Evolutionary conservation across 1,140 invertebrate genomes (phyloP), one percentile per base, ranked within the genome.

Genomic region (Leptinotarsa undecemlineata): DNA sequence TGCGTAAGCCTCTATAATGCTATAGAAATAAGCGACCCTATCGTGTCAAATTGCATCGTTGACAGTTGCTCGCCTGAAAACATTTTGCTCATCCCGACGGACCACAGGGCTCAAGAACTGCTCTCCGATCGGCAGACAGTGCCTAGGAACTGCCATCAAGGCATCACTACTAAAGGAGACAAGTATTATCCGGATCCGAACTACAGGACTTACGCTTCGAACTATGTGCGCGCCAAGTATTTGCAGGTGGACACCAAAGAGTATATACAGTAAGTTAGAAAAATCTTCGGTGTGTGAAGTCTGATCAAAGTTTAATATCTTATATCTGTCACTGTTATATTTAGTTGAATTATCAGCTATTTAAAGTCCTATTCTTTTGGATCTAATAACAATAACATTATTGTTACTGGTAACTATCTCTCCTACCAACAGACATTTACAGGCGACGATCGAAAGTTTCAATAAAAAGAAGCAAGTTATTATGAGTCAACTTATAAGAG

Each of bases 1-100:
- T 82, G 89, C 83, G 79, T 81, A 0, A 90, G 89, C 79, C 86
- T 95, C n/a, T 88, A 93, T 19, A 88, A 94, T 77, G 86, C 90
- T 67, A 86, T 98, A 69, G 87, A 90, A 71, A 90, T 95, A 77
- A 85, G 88, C 5, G 90, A 96, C 86, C 88, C 92, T 1, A 89
- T 94, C 3, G 90, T 97, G 2, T 90, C 91, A 68, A 98, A 98
- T 87, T 92, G 89, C 79, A 86, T 98, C 3, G 94, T 98, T 75
- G 96, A 98, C 88, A 91, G 92, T 81, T 83, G 89, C n/a, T 85
- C 85, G 63, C 85, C 93, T 48, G 93, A 95, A 84, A 87, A 86
- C 57, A 87, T 93, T 17, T 83, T 95, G 64, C 85, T 95, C 17
- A 91, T 94, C 64, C 88, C 90, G 1, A 88, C 88, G 19, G 88